Base-by-base conservation (phyloP, 2,888 invertebrate genomes). In the Platycheirus albimanus region DNA sequence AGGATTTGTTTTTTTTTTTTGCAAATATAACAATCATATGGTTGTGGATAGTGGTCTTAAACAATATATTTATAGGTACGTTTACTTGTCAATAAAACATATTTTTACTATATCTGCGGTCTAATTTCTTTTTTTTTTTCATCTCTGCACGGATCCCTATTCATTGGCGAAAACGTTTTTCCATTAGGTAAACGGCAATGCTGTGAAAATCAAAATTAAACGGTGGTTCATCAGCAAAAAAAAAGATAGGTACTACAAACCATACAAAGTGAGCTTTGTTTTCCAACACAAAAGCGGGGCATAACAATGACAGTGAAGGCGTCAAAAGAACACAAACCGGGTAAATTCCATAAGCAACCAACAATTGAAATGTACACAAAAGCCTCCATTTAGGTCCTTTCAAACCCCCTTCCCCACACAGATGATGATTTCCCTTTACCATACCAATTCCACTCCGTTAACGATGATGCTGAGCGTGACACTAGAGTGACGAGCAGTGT, bases 291-390 rank as follows among this genome's bases (percentile, higher is more conserved):
- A 81, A 77, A 61, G 66, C 77, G 33, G 30, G 41, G 19, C 81
- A 52, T n/a, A 77, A 71, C 81, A 77, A 77, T 81, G 71, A 71
- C 66, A 71, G 61, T 71, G 54, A 76, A 81, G 71, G 71, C 81
- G 61, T 54, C 61, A 81, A 77, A 71, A 66, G 77, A 77, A 63
- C 66, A 81, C 70, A 77, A 58, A 52, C 77, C 47, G 66, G 38
- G 81, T 66, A 66, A 52, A 66, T 71, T 80, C 45, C 33, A 66
- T 66, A 80, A 77, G 33, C 77, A 54, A 28, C 66, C 51, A 30
- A 67, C 61, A 77, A 71, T 71, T 81, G 61, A 81, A 81, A 77
- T 81, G 66, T 66, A 66, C 30, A 81, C 66, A 77, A 66, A n/a
- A 41, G 52, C 47, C 30, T 28, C 38, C 10, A 17, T 19, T n/a